phyloP scores from a whole-genome alignment of 2,113 vertebrate genomes.

The Marcusenius ussheri region DNA sequence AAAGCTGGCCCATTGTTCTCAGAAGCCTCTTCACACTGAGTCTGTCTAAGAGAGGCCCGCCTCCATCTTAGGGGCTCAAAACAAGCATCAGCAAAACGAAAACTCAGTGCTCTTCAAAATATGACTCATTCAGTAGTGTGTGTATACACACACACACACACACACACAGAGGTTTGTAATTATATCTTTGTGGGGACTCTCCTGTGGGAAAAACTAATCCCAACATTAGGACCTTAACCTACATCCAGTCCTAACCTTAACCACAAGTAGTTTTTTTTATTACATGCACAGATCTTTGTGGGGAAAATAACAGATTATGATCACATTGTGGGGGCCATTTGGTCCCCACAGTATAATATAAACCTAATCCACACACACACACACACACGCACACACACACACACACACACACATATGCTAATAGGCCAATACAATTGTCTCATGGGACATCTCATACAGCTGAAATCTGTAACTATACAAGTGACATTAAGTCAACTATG shows the following conservation, averaged over 20 bases:
- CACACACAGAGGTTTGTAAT: not conserved
- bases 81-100: not conserved
- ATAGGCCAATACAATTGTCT: conserved; percentile 1
- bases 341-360: too few relatives aligned
- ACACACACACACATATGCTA: not conserved
- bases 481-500: not conserved
- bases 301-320: too few relatives aligned
- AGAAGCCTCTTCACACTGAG: conserved; percentile 23
- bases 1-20: conserved; percentile 40
- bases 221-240: too few relatives aligned
- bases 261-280: too few relatives aligned
- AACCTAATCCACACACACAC: too few relatives aligned
- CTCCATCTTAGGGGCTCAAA: not conserved
- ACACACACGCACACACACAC: not conserved
- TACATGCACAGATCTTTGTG: too few relatives aligned
- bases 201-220: too few relatives aligned
- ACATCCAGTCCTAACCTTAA: too few relatives aligned
- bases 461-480: not conserved
- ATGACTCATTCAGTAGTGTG: conserved; percentile 12
- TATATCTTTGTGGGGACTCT: too few relatives aligned
- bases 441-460: not conserved
- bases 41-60: not conserved
- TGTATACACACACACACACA: not conserved
- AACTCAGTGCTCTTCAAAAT: not conserved
- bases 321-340: too few relatives aligned